phyloP scores from a whole-genome alignment of 2,888 invertebrate genomes.

The Lutraria lutraria region DNA sequence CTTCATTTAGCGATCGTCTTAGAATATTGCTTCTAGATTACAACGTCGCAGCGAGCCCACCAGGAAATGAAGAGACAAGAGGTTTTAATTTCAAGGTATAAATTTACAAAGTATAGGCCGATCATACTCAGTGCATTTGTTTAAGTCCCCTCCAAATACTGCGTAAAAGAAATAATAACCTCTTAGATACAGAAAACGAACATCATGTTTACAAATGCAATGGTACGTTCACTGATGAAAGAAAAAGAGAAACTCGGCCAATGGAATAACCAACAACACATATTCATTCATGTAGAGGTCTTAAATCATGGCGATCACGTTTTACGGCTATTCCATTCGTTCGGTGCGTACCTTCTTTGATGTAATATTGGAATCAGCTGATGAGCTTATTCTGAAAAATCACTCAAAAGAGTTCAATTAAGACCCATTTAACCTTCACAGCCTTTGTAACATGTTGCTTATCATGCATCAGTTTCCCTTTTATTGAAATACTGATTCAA shows the following conservation, averaged over 20 bases:
- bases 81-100: no score
- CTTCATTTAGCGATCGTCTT: no score
- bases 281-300: not conserved
- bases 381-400: not conserved
- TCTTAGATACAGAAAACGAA: no score
- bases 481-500: not conserved
- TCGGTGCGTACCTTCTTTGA: not conserved
- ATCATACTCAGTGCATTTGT: no score
- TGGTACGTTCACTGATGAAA: not conserved
- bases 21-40: no score
- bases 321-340: not conserved
- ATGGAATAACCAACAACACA: not conserved
- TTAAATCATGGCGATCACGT: not conserved
- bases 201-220: no score
- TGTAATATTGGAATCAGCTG: slow-evolving; percentile 6
- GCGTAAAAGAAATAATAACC: no score
- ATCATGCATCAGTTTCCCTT: not conserved
- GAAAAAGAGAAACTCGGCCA: not conserved
- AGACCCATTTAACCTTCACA: not conserved
- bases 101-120: no score
- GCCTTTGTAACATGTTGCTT: not conserved
- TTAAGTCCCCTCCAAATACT: no score
- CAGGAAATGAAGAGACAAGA: no score
- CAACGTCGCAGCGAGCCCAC: no score
- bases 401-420: not conserved